Conservation (phyloP, 2,113 vertebrate species). For the Oceanodroma tethys region DNA sequence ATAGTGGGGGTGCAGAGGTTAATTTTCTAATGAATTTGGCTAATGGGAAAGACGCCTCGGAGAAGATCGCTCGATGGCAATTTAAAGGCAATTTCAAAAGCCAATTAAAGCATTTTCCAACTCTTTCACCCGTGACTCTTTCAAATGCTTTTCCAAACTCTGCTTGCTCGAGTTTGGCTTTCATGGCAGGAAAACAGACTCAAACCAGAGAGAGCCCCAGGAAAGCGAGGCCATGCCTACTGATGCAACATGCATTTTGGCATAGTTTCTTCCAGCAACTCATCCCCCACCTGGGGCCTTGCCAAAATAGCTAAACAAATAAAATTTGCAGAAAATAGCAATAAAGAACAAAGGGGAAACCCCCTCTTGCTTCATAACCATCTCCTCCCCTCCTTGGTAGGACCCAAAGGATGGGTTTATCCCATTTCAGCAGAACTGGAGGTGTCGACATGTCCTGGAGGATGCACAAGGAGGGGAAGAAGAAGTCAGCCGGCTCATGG, state of each 20-base stretch:
- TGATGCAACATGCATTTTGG: neutral
- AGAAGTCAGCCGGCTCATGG: fast-evolving
- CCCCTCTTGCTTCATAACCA: neutral
- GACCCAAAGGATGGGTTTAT: neutral
- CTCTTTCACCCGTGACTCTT: neutral
- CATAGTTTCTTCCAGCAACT: neutral
- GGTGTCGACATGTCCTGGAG: neutral
- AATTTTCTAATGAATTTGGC: neutral
- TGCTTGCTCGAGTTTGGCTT: neutral
- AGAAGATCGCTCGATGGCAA: neutral
- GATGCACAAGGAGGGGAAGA: neutral
- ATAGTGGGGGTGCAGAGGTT: neutral
- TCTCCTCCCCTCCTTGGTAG: neutral
- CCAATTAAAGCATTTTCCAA: neutral
- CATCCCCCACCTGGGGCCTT: neutral
- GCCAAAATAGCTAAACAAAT: neutral
- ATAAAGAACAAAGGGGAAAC: neutral
- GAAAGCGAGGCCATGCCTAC: neutral
- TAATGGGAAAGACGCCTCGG: neutral
- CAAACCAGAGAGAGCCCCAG: neutral
- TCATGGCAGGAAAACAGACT: neutral
- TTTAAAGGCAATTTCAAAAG: neutral
- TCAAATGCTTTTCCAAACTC: neutral
- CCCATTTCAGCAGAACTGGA: neutral
- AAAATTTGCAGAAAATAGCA: neutral